phyloP scores from a whole-genome alignment of 2,113 vertebrate species.

The Ifrita kowaldi region DNA sequence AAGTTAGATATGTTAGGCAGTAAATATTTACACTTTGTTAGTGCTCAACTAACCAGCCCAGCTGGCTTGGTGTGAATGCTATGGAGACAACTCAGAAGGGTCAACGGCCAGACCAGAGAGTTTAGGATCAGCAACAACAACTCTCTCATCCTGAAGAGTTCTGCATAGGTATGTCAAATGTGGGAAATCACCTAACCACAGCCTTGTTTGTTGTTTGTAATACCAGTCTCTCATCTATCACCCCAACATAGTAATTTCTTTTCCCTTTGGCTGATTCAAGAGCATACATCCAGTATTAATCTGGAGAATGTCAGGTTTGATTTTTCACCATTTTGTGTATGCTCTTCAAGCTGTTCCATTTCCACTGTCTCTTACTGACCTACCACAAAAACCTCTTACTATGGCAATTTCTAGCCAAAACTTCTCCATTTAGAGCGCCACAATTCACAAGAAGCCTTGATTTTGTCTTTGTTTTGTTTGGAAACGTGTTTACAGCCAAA shows the following conservation, averaged over 20 bases:
- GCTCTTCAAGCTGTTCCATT: background rate
- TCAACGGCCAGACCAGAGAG: background rate
- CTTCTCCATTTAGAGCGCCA: background rate
- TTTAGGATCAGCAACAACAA: background rate
- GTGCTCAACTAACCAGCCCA: background rate
- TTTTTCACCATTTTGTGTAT: background rate
- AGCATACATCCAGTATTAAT: background rate
- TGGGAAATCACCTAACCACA: background rate
- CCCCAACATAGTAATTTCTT: background rate
- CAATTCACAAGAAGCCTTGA: background rate
- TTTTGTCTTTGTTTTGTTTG: background rate
- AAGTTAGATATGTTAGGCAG: background rate
- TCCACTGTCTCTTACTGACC: background rate
- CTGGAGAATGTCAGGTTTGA: background rate
- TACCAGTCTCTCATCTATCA: background rate
- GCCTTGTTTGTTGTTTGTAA: background rate
- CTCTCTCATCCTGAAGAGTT: background rate
- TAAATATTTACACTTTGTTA: background rate
- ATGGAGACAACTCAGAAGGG: background rate
- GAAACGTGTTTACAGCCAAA: background rate
- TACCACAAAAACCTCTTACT: background rate
- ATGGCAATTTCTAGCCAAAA: background rate
- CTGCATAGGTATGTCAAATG: background rate
- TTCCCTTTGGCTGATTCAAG: background rate
- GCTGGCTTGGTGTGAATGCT: background rate